phyloP scores from a whole-genome alignment of 2,888 invertebrate genomes.

The Drosophila nigritarsus region DNA sequence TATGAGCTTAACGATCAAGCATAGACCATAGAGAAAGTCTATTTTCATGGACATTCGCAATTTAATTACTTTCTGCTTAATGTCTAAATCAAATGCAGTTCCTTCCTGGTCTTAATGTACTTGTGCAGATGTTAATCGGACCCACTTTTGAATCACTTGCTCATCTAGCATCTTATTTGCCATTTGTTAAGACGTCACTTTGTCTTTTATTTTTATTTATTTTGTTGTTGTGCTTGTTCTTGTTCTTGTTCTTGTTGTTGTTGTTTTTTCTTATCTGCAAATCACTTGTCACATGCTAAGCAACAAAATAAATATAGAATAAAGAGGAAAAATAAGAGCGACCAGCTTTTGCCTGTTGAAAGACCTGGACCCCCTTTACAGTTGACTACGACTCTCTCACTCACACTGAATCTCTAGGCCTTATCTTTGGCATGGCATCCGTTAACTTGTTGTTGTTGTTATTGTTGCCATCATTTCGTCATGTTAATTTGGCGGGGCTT shows the following conservation, averaged over 20 bases:
- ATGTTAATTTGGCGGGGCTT: slow-evolving; percentile 77
- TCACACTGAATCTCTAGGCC: background rate
- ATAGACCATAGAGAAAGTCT: background rate
- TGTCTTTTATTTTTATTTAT: background rate
- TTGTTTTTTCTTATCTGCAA: slow-evolving; percentile 21
- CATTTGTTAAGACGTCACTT: slow-evolving; percentile 10
- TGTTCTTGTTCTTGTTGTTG: no score
- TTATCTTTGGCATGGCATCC: slow-evolving; percentile 29
- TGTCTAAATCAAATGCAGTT: background rate
- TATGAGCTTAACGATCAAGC: background rate
- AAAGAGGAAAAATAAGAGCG: background rate
- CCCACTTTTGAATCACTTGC: slow-evolving; percentile 14
- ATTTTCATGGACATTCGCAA: background rate
- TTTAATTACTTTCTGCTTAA: background rate
- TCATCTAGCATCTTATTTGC: background rate
- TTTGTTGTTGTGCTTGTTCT: background rate
- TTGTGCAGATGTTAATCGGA: background rate
- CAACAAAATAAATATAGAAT: slow-evolving; percentile 7
- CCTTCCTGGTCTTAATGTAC: background rate
- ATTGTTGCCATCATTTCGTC: slow-evolving; percentile 72
- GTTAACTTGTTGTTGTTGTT: slow-evolving; percentile 26
- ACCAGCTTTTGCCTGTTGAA: slow-evolving; percentile 1
- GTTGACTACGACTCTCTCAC: background rate
- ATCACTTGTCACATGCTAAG: slow-evolving; percentile 38
- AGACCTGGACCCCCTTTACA: slow-evolving; percentile 11